Percentiles rank a stretch among this genome's conserved stretches.
Conservation (phyloP, 2,888 invertebrate genomes). For the Caenorhabditis wallacei region DNA sequence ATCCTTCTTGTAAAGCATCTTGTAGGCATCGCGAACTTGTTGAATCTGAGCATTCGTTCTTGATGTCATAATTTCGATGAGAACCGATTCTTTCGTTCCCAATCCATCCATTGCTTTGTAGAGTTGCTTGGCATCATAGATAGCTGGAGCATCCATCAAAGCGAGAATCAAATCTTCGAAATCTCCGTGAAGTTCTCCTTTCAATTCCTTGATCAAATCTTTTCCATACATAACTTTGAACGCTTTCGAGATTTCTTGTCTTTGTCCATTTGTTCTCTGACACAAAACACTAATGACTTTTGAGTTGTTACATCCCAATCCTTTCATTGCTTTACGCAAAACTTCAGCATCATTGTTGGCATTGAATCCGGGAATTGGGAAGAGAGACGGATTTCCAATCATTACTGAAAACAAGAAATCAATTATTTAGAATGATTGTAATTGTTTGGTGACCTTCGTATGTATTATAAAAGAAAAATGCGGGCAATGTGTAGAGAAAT, state of each 20-base stretch:
- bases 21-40: conserved; percentile 84
- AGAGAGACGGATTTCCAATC: conserved; percentile 77
- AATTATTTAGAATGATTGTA: conserved; percentile 9
- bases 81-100: conserved; percentile 90
- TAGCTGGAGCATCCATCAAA: conserved; percentile 82
- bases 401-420: conserved; percentile 65
- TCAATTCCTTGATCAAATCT: conserved; percentile 84
- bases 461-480: conserved; percentile 8
- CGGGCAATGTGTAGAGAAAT: conserved; percentile 11
- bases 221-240: conserved; percentile 92
- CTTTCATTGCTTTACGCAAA: conserved; percentile 83
- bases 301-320: conserved; percentile 81
- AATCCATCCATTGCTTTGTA: conserved; percentile 86
- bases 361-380: conserved; percentile 78
- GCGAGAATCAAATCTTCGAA: conserved; percentile 82
- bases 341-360: conserved; percentile 80
- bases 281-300: conserved; percentile 86
- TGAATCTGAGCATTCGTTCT: conserved; percentile 88
- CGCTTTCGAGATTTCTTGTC: conserved; percentile 88
- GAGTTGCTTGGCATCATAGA: conserved; percentile 84
- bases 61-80: conserved; percentile 93
- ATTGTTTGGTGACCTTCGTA: conserved; percentile 41
- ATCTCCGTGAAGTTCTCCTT: conserved; percentile 81
- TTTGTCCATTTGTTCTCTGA: conserved; percentile 90
- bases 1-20: conserved; percentile 76